Base-by-base conservation (phyloP, 2,888 invertebrate species). In the Alloscopus bannaensis region DNA sequence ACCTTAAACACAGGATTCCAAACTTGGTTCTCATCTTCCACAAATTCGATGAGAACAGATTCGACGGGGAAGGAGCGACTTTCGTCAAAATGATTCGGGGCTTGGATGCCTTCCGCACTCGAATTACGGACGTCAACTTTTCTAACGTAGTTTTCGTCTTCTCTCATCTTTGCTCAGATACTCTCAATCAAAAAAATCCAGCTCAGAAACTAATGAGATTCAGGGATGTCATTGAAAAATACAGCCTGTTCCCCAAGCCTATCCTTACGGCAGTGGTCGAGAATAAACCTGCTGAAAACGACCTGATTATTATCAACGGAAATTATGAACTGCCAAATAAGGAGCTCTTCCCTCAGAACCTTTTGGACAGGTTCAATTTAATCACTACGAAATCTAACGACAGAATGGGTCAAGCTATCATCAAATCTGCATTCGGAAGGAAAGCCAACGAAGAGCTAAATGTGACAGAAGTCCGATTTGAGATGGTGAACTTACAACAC, bases 121-220 rank as follows among this genome's bases (percentile, higher is more conserved):
- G 68, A 20, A 76, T 81, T 3, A 71, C 64, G 2, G 76, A 71
- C n/a, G 42, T 72, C 6, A 76, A 71, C 20, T 77, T n/a, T 16
- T 77, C 81, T 1, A 81, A 81, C 22, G 81, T 81, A 0, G 22
- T 81, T 11, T 70, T 77, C 31, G 71, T 72, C 3, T 45, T 81
- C 2, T 55, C 52, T 0, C 60, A 72, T 55, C 69, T 72, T 26
- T 69, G 73, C 28, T 79, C 75, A 0, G 75, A 57, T 26, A 45
- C 59, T 2, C n/a, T 1, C 0, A 29, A 45, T 6, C 31, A 57
- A 26, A 24, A 47, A 18, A 71, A 64, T 13, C 81, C 81, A 0
- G 20, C 6, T 6, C 11, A 0, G n/a, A 29, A 18, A 20, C 57
- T 81, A 0, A 28, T 2, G 1, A 13, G 0, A 1, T 66, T 79